phyloP scores from a whole-genome alignment of 2,888 invertebrate genomes.

The Pecten maximus region DNA sequence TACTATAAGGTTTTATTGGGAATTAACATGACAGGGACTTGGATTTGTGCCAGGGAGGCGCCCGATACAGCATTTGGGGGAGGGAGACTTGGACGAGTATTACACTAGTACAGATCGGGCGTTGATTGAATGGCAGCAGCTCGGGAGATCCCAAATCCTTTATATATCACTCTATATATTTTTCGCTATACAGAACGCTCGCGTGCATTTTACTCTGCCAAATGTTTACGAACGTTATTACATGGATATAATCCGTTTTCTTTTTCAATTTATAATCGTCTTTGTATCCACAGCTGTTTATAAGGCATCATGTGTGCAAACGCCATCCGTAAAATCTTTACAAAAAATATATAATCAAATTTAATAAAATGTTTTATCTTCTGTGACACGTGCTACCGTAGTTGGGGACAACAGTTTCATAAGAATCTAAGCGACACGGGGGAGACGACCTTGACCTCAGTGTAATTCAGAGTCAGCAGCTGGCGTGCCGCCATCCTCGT shows the following conservation, averaged over 20 bases:
- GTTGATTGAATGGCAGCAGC: background rate
- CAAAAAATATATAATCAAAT: background rate
- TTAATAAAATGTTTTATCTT: background rate
- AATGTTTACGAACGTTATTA: background rate
- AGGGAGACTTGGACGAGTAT: background rate
- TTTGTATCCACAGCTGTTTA: background rate
- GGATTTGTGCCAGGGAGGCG: background rate
- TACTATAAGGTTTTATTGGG: conserved; percentile 13
- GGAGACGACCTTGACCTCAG: background rate
- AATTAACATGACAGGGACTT: conserved; percentile 16
- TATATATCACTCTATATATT: background rate
- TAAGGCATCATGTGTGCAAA: background rate
- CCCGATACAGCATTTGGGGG: background rate
- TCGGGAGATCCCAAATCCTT: background rate
- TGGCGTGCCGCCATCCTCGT: background rate
- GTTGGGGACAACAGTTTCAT: background rate
- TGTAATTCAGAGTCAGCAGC: background rate
- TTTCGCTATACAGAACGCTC: background rate
- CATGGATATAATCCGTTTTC: background rate
- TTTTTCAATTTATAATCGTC: background rate
- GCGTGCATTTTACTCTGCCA: background rate
- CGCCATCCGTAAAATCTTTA: background rate
- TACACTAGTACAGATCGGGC: background rate
- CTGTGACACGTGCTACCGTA: background rate
- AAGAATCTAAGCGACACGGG: background rate